These are phyloP conservation scores for Parauchenoglanis ngamensis DNA, from an alignment of 2,797 vertebrate species.

Conservation along the genomic window DNA sequence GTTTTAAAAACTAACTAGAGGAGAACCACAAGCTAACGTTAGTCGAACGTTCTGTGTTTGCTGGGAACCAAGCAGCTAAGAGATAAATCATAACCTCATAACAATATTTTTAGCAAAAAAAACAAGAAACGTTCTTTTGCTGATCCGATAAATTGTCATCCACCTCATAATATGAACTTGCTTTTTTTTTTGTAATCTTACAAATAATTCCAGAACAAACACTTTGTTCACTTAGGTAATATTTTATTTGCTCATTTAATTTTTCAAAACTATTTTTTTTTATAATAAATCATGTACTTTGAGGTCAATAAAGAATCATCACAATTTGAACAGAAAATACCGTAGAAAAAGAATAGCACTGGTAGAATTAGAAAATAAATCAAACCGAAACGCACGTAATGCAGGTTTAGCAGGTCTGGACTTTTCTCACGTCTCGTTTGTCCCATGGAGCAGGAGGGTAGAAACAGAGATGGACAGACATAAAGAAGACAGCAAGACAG, in stretches of 20 bases:
- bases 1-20: too few relatives aligned
- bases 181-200: not conserved
- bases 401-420: slow-evolving; percentile 68
- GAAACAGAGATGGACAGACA: not conserved
- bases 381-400: slow-evolving; percentile 66
- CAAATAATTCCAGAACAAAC: not conserved
- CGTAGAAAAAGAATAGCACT: slow-evolving; percentile 58
- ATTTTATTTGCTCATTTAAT: slow-evolving; percentile 67
- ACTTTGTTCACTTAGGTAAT: slow-evolving; percentile 55
- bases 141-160: not conserved
- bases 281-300: slow-evolving; percentile 67
- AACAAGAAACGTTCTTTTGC: not conserved
- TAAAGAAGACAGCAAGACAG: slow-evolving; percentile 52
- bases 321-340: slow-evolving; percentile 69
- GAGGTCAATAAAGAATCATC: slow-evolving; percentile 65
- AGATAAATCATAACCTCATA: not conserved
- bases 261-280: slow-evolving; percentile 61
- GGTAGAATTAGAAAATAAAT: slow-evolving; percentile 64
- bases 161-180: not conserved
- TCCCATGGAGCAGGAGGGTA: slow-evolving; percentile 50
- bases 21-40: too few relatives aligned
- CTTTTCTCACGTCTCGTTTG: not conserved
- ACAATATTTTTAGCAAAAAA: not conserved
- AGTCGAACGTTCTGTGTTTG: too few relatives aligned
- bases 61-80: too few relatives aligned